A percentile compares a stretch with the other conserved stretches of the same genome.
Evolutionary conservation across 2,797 vertebrate species (phyloP).

Genomic region (Pampus argenteus): DNA sequence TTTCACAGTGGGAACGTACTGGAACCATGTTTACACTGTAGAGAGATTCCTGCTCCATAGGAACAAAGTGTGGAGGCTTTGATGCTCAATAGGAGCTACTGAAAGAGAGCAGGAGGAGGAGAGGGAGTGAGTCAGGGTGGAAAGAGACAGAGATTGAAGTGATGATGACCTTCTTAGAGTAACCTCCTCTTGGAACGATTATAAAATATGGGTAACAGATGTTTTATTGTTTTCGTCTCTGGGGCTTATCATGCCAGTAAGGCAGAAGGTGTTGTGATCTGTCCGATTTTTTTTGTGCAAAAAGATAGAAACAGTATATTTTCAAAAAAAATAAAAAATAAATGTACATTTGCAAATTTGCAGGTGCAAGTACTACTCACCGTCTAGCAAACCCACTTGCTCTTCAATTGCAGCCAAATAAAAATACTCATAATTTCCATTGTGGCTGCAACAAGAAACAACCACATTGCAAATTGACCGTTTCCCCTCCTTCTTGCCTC

Average conservation of each 20-base stretch:
- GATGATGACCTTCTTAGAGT: constrained; percentile 59
- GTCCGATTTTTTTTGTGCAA: constrained; percentile 33
- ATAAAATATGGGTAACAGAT: constrained; percentile 75
- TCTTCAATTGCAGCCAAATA: not conserved
- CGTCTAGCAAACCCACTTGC: constrained; percentile 3
- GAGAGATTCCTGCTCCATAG: constrained; percentile 75
- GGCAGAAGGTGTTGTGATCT: constrained; percentile 38
- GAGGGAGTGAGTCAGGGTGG: constrained; percentile 41
- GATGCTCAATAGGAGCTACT: constrained; percentile 77
- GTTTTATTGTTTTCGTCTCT: constrained; percentile 72
- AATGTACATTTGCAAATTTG: constrained; percentile 18
- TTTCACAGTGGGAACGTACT: constrained; percentile 70
- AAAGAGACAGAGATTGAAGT: constrained; percentile 53
- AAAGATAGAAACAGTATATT: not conserved
- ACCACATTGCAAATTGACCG: constrained; percentile 29
- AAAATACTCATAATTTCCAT: constrained; percentile 12
- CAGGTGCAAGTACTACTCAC: constrained; percentile 4
- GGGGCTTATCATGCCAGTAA: constrained; percentile 54
- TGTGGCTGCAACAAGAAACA: constrained; percentile 28
- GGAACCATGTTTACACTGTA: constrained; percentile 68
- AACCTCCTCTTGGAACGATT: constrained; percentile 59
- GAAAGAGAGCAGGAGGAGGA: constrained; percentile 59
- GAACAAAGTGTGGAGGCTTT: constrained; percentile 66
- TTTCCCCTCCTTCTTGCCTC: constrained; percentile 50
- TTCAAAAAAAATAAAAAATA: too few species aligned